Evolutionary conservation across 2,888 invertebrate species (phyloP), one percentile per base, ranked within the genome.

Genomic region (Augiades crinisus): DNA sequence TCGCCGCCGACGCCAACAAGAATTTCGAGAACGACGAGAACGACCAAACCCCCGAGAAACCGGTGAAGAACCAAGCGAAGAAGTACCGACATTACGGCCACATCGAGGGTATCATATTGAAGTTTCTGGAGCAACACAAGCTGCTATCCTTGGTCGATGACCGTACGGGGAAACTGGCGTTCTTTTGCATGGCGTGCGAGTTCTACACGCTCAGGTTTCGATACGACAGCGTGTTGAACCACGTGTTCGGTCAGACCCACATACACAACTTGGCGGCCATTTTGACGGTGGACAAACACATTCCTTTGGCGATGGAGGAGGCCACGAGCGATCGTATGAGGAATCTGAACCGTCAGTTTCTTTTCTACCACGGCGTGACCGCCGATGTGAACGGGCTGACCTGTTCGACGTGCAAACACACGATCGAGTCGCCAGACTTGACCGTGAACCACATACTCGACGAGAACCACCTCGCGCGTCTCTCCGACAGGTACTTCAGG

Each of bases 121-220:
- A 85, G 44, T 58, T 88, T 14, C 70, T 89, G 0, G 63, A 64
- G 0, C 80, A 83, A 27, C 89, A 89, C 52, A 89, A 88, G 50
- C 50, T 89, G 1, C 30, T 89, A 51, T 78, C 87, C 0, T 56
- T 89, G 12, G 76, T 85, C 0, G 89, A 89, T 47, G 89, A 89
- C 47, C 76, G 89, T 14, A 88, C 89, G 0, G 89, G 89, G 0
- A 89, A 89, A 50, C 64, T 87, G 0, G 89, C 89, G 0, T 89
- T 89, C 64, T 89, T 89, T 60, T 89, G 89, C 64, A 81, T 86
- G 59, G 79, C 85, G 0, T 89, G 89, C 62, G 89, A 89, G 60
- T 89, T 88, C 54, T 89, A 89, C 49, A 89, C 88, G 0, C 64
- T 89, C 2, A 64, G 89, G 52, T 89, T 89, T 63, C 77, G 86